Conservation (phyloP, 2,888 invertebrate genomes). For the Danaus chrysippus region DNA sequence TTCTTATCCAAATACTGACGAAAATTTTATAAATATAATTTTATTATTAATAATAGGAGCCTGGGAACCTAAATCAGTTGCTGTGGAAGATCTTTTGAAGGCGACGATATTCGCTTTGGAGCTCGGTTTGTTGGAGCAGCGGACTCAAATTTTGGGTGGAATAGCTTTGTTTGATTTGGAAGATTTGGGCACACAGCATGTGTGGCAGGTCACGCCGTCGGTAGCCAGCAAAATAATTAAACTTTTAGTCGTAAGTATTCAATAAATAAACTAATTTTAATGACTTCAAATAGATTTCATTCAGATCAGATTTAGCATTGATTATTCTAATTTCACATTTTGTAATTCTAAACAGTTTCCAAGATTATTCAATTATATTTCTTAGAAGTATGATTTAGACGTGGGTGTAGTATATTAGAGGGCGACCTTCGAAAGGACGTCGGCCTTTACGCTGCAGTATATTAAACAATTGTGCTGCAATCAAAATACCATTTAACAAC, state of each 20-base stretch:
- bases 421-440: slow-evolving; percentile 1
- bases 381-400: neutral
- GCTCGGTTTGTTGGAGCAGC: slow-evolving; percentile 85
- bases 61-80: slow-evolving; percentile 84
- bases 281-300: neutral
- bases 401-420: neutral
- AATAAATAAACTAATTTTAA: neutral
- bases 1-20: neutral
- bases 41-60: slow-evolving; percentile 68
- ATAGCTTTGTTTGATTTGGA: slow-evolving; percentile 87
- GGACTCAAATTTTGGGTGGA: slow-evolving; percentile 87
- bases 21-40: neutral
- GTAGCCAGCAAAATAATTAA: slow-evolving; percentile 28
- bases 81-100: slow-evolving; percentile 83
- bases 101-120: slow-evolving; percentile 85
- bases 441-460: neutral
- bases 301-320: no score
- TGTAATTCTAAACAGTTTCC: neutral
- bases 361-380: neutral
- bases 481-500: slow-evolving; percentile 4
- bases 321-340: no score
- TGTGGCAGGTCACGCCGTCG: slow-evolving; percentile 78
- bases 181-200: slow-evolving; percentile 84
- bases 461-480: neutral
- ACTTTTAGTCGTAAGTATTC: slow-evolving; percentile 76